phyloP scores from a whole-genome alignment of 2,113 vertebrate species.

The Misgurnus mizolepis region DNA sequence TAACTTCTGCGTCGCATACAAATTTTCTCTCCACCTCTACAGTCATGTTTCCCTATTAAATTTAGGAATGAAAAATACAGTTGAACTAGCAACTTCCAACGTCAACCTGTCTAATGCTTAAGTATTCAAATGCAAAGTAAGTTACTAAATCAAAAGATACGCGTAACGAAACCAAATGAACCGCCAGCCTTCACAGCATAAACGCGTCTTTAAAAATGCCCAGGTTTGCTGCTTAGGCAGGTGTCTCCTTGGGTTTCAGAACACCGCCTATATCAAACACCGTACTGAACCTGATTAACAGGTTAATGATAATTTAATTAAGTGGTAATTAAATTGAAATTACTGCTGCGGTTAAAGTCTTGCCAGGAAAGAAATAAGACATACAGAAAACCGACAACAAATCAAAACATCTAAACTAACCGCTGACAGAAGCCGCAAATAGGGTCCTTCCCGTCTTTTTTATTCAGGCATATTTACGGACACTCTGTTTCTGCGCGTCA shows the following conservation, averaged over 20 bases:
- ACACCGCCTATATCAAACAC: slow-evolving; percentile 1
- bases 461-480: slow-evolving; percentile 65
- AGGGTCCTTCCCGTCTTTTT: slow-evolving; percentile 45
- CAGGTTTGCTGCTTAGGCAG: not conserved
- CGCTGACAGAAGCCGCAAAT: not conserved
- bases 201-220: not conserved
- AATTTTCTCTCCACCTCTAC: slow-evolving; percentile 81
- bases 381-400: not conserved
- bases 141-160: not conserved
- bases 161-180: not conserved
- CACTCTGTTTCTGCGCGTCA: slow-evolving; percentile 53
- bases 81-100: too few relatives aligned
- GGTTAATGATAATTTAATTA: not conserved
- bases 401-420: not conserved
- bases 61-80: not conserved
- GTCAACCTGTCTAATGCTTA: not conserved
- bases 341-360: not conserved
- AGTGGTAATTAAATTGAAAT: not conserved
- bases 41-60: slow-evolving; percentile 64
- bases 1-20: slow-evolving; percentile 64
- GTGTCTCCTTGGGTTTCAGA: not conserved
- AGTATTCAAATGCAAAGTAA: not conserved
- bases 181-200: too few relatives aligned
- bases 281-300: not conserved
- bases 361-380: not conserved